Percentiles rank a stretch among this genome's conserved stretches.
phyloP scores from a whole-genome alignment of 2,113 vertebrate species.

The Crotalus tigris region DNA sequence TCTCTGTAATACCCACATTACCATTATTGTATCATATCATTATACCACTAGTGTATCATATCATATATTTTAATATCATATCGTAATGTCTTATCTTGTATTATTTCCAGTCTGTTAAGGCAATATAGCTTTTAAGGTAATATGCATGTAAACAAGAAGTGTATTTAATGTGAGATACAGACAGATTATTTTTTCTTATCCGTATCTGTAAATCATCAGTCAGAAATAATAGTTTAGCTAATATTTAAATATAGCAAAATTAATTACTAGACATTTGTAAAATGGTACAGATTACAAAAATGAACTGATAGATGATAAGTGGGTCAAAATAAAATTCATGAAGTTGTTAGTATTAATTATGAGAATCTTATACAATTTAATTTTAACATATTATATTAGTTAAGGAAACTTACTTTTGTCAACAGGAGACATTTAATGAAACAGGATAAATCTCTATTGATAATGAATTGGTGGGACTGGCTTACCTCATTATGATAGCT shows the following conservation, averaged over 20 bases:
- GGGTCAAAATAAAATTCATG: background rate
- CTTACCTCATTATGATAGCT: background rate
- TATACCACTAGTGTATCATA: background rate
- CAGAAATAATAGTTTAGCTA: background rate
- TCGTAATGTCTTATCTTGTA: background rate
- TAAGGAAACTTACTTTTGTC: background rate
- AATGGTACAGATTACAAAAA: background rate
- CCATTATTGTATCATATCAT: background rate
- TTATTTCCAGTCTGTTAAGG: background rate
- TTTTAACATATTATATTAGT: background rate
- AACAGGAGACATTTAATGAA: background rate
- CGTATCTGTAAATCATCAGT: background rate
- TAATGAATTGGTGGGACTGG: background rate
- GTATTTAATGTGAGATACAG: background rate
- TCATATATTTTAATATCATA: too few species aligned
- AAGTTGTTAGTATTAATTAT: background rate
- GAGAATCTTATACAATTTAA: background rate
- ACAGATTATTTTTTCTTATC: background rate
- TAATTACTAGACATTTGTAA: background rate
- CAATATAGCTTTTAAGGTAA: background rate
- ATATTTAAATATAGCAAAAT: background rate
- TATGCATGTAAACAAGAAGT: background rate
- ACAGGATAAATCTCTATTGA: background rate
- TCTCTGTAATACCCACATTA: background rate
- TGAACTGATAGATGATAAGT: background rate